Evolutionary conservation across 2,113 vertebrate genomes (phyloP).

Genomic region (Arothron firmamentum): DNA sequence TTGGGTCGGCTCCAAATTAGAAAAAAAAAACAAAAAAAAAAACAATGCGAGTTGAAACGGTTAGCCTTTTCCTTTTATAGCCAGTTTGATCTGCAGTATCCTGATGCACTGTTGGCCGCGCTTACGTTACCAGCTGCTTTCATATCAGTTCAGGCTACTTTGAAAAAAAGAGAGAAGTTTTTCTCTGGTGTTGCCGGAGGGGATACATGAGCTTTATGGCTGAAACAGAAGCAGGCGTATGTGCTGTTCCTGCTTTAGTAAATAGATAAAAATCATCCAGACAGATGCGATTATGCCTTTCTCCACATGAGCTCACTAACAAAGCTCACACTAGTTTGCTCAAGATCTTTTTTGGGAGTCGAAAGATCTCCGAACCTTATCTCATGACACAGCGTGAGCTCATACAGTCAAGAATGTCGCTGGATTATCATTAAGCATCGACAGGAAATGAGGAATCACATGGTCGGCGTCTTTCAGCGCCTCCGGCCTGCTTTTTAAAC

Average conservation of each 20-base stretch:
- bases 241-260: not conserved
- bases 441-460: not conserved
- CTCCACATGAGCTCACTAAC: not conserved
- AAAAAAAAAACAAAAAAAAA: constrained; percentile 1
- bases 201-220: not conserved
- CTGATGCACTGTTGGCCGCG: not conserved
- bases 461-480: not conserved
- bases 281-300: not conserved
- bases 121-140: not conserved
- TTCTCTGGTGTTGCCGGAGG: not conserved
- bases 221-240: not conserved
- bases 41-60: not conserved
- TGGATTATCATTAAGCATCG: not conserved
- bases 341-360: not conserved
- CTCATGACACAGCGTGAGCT: not conserved
- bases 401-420: not conserved
- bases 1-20: constrained; percentile 11
- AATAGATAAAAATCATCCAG: constrained; percentile 2
- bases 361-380: not conserved
- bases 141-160: not conserved
- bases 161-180: not conserved
- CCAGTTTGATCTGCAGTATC: constrained; percentile 14
- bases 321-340: not conserved
- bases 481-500: not conserved
- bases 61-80: not conserved